Conservation (phyloP, 2,888 invertebrate genomes). For the Notocelia uddmanniana region DNA sequence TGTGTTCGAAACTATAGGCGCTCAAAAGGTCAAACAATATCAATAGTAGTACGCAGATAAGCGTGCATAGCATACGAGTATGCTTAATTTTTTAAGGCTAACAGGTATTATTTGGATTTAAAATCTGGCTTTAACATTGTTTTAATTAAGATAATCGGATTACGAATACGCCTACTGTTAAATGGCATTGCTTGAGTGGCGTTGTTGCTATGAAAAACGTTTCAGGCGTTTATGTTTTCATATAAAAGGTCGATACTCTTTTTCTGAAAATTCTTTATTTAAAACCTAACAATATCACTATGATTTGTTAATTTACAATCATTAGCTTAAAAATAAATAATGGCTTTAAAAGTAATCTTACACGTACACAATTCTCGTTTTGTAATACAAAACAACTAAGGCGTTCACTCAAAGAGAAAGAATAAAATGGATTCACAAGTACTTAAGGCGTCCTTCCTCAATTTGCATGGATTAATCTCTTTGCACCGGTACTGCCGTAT, state of each 20-base stretch:
- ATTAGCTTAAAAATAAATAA: constrained; percentile 84
- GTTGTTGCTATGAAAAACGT: constrained; percentile 38
- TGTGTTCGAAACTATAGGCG: background rate
- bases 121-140: background rate
- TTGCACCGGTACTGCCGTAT: background rate
- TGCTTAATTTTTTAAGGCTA: background rate
- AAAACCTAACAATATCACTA: constrained; percentile 74
- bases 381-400: constrained; percentile 69
- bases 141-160: background rate
- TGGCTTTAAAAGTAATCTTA: constrained; percentile 78
- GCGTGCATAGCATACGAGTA: no score
- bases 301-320: constrained; percentile 83
- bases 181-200: background rate
- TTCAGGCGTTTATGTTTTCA: constrained; percentile 43
- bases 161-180: background rate
- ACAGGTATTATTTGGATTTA: background rate
- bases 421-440: constrained; percentile 59
- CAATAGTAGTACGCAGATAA: no score
- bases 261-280: constrained; percentile 65
- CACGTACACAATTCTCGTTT: constrained; percentile 67
- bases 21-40: background rate
- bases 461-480: constrained; percentile 15
- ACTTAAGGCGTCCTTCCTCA: constrained; percentile 13
- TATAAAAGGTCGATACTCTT: constrained; percentile 36
- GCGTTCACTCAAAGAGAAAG: constrained; percentile 59